Evolutionary conservation across 2,888 invertebrate genomes (phyloP), one percentile per base, ranked within the genome.

Genomic region (Seladonia tumulorum): DNA sequence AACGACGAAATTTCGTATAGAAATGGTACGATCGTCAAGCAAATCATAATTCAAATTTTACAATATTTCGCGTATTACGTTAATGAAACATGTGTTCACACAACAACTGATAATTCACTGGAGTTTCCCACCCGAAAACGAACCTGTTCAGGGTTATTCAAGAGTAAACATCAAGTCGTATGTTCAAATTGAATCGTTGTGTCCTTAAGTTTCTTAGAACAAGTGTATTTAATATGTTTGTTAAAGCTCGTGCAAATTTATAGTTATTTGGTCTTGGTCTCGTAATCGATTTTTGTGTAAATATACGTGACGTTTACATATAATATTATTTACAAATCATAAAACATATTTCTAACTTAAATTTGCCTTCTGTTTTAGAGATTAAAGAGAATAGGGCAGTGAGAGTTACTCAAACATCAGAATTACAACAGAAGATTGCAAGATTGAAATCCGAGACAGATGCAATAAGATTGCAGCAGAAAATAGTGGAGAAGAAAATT

Each of bases 401-500:
- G 2, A 81, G 79, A 16, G 14, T 18, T 2, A 80, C 85, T 5
- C 79, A 71, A 5, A 86, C 91, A 16, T 71, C 80, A n/a, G 83
- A 91, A 66, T 68, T 91, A 45, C 83, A 88, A 39, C 60, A 88
- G 53, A 85, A 86, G 53, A 82, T 86, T 5, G 89, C 90, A 78
- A 87, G 82, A 1, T 72, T 88, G 22, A 87, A 90, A 49, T 57
- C 71, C 22, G 79, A 86, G n/a, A 57, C 88, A 10, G 91, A 93
- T 0, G 76, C 81, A 29, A 73, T 82, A 5, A 79, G 85, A 42
- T 72, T 94, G 1, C 82, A 92, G 22, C 90, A 92, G 63, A 94
- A 93, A 87, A 80, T 93, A 29, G 63, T 87, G 2, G 91, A 92
- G 16, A 94, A 93, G 79, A 93, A 93, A 76, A 89, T 93, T 22